Conservation (phyloP, 2,888 invertebrate genomes). For the Parnassius apollo region DNA sequence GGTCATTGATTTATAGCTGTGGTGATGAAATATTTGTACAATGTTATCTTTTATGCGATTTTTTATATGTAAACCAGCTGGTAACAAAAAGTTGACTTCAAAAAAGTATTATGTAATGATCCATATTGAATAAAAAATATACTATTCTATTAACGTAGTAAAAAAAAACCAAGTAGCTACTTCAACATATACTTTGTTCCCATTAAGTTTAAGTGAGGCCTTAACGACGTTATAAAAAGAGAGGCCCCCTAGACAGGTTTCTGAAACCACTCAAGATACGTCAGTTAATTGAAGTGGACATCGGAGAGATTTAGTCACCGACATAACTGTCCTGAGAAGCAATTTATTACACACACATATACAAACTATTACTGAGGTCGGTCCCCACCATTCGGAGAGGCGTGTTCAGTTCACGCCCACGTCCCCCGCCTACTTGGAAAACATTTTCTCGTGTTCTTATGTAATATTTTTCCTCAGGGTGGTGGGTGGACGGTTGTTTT, state of each 20-base stretch:
- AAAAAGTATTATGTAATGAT: too few species aligned
- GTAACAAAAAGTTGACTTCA: too few species aligned
- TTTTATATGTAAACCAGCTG: too few species aligned
- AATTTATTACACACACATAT: constrained; percentile 23
- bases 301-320: constrained; percentile 21
- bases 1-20: too few species aligned
- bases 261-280: constrained; percentile 18
- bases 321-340: constrained; percentile 11
- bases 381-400: constrained; percentile 7
- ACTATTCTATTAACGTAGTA: too few species aligned
- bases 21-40: too few species aligned
- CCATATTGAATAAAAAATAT: too few species aligned
- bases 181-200: too few species aligned
- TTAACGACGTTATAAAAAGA: constrained; percentile 2
- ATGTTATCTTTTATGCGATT: too few species aligned
- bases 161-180: too few species aligned
- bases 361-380: constrained; percentile 22
- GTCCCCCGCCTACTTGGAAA: constrained; percentile 31
- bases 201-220: not conserved
- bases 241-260: constrained; percentile 10
- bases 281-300: constrained; percentile 27
- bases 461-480: constrained; percentile 52
- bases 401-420: constrained; percentile 30
- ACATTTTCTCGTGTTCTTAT: constrained; percentile 39
- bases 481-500: constrained; percentile 62